Evolutionary conservation across 1,140 invertebrate species (phyloP).

Genomic region (Pemphigus obesinymphae): DNA sequence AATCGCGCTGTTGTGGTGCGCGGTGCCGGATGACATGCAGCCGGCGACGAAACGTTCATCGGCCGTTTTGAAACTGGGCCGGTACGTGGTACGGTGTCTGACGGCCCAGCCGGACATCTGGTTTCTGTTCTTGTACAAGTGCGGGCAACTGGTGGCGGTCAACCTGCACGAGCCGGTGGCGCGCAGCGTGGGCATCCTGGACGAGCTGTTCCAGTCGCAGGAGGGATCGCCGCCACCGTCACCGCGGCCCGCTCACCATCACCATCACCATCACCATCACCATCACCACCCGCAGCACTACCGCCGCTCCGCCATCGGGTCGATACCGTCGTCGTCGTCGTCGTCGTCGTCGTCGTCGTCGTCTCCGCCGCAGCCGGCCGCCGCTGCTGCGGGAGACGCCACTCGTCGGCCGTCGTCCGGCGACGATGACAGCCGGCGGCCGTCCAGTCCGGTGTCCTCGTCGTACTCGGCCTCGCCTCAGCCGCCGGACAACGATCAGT

Average conservation of each 20-base stretch:
- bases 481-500: slow-evolving; percentile 11
- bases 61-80: slow-evolving; percentile 27
- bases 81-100: slow-evolving; percentile 25
- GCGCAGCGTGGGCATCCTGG: slow-evolving; percentile 53
- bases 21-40: slow-evolving; percentile 28
- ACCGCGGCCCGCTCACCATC: neutral
- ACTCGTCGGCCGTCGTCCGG: no score
- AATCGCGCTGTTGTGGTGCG: slow-evolving; percentile 27
- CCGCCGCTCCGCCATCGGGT: neutral
- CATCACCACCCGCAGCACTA: neutral
- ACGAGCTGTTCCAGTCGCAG: slow-evolving; percentile 51
- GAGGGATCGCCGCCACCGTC: neutral
- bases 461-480: neutral
- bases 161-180: slow-evolving; percentile 44
- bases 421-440: no score
- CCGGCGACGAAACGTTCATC: slow-evolving; percentile 8
- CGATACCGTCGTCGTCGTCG: neutral
- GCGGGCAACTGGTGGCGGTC: slow-evolving; percentile 52
- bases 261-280: no score
- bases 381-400: neutral
- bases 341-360: neutral
- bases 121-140: slow-evolving; percentile 53
- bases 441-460: neutral
- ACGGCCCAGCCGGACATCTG: slow-evolving; percentile 48
- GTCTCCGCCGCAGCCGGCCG: neutral